Percentiles rank a stretch among this genome's conserved stretches.
Conservation (phyloP, 2,888 invertebrate genomes). For the Didymodactylos carnosus region DNA sequence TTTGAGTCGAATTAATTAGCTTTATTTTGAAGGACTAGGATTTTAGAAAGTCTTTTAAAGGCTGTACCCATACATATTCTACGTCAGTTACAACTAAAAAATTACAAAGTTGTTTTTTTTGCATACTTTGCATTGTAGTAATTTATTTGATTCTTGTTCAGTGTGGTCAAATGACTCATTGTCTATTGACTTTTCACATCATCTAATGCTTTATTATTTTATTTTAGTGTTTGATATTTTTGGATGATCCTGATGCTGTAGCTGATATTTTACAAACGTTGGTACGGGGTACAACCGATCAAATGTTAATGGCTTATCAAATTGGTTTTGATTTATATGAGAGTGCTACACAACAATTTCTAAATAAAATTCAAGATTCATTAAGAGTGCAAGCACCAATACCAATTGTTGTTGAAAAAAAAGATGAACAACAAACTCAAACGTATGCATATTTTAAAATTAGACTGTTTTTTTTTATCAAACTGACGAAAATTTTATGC, state of each 20-base stretch:
- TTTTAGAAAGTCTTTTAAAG: no score
- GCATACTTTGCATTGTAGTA: background rate
- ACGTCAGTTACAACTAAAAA: no score
- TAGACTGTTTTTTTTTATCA: background rate
- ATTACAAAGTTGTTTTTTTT: no score
- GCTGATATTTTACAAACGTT: constrained; percentile 76
- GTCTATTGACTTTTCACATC: no score
- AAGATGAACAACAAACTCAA: background rate
- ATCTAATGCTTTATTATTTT: no score
- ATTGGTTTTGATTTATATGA: constrained; percentile 97
- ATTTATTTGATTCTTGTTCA: background rate
- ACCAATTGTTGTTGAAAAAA: background rate
- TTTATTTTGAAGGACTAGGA: no score
- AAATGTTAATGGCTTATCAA: constrained; percentile 86
- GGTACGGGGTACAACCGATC: constrained; percentile 46
- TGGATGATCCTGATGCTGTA: constrained; percentile 76
- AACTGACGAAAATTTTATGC: no score
- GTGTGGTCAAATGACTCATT: no score
- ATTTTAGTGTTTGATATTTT: constrained; percentile 70
- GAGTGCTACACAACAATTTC: constrained; percentile 89
- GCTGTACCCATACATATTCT: no score
- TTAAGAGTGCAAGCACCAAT: background rate
- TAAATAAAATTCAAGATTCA: constrained; percentile 30
- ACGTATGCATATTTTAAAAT: no score
- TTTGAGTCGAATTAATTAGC: no score